Percentiles rank a stretch among this genome's conserved stretches.
Evolutionary conservation across 2,113 vertebrate genomes (phyloP).

Genomic region (Dryoscopus gambensis): DNA sequence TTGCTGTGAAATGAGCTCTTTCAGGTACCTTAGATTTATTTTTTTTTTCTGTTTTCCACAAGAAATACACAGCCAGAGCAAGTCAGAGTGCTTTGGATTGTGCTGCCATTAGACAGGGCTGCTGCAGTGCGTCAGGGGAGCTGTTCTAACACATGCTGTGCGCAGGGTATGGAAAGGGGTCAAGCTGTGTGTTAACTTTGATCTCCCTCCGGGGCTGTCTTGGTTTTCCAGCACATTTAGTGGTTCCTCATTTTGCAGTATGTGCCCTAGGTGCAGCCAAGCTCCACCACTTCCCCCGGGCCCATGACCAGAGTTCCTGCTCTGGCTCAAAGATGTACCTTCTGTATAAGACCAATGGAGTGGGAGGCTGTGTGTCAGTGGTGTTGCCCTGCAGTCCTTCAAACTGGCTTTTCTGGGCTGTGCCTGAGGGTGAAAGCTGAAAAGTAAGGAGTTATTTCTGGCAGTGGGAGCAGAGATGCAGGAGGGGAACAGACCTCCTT

Average conservation of each 20-base stretch:
- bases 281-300: background rate
- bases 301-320: background rate
- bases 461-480: background rate
- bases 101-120: background rate
- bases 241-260: background rate
- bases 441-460: background rate
- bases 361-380: background rate
- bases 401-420: background rate
- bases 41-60: background rate
- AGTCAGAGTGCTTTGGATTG: background rate
- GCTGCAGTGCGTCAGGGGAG: background rate
- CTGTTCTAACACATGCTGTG: background rate
- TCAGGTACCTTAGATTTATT: background rate
- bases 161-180: background rate
- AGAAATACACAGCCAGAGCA: background rate
- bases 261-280: background rate
- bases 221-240: background rate
- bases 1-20: background rate
- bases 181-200: background rate
- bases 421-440: background rate
- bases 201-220: background rate
- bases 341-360: background rate
- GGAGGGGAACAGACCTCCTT: background rate
- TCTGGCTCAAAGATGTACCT: background rate
- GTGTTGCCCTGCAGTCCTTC: background rate